A percentile compares a stretch with the other conserved stretches of the same genome.
Conservation (phyloP, 92 coral and sea anemone genomes). For the Palythoa caribaeorum region DNA sequence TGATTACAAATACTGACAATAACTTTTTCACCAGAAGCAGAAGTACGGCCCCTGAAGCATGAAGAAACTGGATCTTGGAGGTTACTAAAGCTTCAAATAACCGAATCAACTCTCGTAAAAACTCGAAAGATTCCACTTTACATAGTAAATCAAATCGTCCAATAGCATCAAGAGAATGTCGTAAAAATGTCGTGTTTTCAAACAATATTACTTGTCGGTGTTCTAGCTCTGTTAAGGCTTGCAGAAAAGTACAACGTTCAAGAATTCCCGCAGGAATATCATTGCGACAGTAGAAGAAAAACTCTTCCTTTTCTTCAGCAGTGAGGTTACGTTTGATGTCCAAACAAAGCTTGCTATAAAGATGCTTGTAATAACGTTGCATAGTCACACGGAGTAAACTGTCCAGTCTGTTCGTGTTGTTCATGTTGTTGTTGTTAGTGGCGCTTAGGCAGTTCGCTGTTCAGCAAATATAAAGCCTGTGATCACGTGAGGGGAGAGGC, state of each 20-base stretch:
- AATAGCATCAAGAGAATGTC: slow-evolving; percentile 18
- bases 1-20: slow-evolving; percentile 15
- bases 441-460: too few relatives aligned
- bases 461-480: too few relatives aligned
- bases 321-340: slow-evolving; percentile 8
- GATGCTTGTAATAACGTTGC: not conserved
- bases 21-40: not conserved
- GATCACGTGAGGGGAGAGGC: too few relatives aligned
- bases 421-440: too few relatives aligned
- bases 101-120: slow-evolving; percentile 17
- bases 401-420: too few relatives aligned
- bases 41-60: not conserved
- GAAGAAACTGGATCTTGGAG: slow-evolving; percentile 2
- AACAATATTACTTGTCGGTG: not conserved
- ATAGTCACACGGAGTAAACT: too few relatives aligned
- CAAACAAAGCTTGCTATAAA: slow-evolving; percentile 17
- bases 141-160: slow-evolving; percentile 3
- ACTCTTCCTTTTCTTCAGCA: not conserved
- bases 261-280: not conserved
- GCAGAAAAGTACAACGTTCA: slow-evolving; percentile 1
- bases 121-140: slow-evolving; percentile 20
- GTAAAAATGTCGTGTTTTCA: slow-evolving; percentile 24
- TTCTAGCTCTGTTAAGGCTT: not conserved
- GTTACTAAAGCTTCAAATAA: slow-evolving; percentile 23
- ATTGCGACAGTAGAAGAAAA: slow-evolving; percentile 30